Evolutionary conservation across 2,888 invertebrate species (phyloP).

Genomic region (Dryomyza anilis): DNA sequence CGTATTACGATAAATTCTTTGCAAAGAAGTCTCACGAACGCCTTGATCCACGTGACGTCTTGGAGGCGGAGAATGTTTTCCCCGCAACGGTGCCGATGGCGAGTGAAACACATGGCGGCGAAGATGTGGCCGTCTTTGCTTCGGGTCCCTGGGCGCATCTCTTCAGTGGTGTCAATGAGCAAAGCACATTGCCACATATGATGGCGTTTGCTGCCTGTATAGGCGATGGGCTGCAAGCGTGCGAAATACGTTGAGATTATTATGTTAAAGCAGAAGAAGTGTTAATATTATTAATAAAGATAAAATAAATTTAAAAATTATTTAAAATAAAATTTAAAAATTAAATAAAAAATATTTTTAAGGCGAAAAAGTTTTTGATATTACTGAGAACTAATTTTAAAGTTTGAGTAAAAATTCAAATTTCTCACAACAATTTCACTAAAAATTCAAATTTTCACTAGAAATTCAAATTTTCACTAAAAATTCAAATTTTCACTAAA

Average conservation of each 20-base stretch:
- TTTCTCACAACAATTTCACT: too few relatives aligned
- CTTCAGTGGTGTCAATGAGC: constrained; percentile 79
- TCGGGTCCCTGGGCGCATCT: constrained; percentile 80
- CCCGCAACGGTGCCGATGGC: constrained; percentile 65
- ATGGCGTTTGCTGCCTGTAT: constrained; percentile 76
- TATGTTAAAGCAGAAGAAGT: not conserved
- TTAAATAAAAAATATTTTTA: too few relatives aligned
- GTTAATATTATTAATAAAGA: not conserved
- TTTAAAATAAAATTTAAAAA: not conserved
- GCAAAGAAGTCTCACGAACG: constrained; percentile 45
- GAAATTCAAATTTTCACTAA: too few relatives aligned
- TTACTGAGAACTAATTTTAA: too few relatives aligned
- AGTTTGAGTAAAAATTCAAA: too few relatives aligned
- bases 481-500: too few relatives aligned
- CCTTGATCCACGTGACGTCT: constrained; percentile 42
- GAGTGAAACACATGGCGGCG: constrained; percentile 75
- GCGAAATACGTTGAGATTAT: constrained; percentile 32
- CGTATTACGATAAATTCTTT: constrained; percentile 63
- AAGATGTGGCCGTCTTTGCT: constrained; percentile 81
- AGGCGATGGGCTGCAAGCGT: constrained; percentile 66
- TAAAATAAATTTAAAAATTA: too few relatives aligned
- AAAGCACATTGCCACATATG: constrained; percentile 78
- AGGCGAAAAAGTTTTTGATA: too few relatives aligned
- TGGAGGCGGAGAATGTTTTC: constrained; percentile 54
- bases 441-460: too few relatives aligned